Base-by-base conservation (phyloP, 2,797 vertebrate species). In the Oryzias sinensis region DNA sequence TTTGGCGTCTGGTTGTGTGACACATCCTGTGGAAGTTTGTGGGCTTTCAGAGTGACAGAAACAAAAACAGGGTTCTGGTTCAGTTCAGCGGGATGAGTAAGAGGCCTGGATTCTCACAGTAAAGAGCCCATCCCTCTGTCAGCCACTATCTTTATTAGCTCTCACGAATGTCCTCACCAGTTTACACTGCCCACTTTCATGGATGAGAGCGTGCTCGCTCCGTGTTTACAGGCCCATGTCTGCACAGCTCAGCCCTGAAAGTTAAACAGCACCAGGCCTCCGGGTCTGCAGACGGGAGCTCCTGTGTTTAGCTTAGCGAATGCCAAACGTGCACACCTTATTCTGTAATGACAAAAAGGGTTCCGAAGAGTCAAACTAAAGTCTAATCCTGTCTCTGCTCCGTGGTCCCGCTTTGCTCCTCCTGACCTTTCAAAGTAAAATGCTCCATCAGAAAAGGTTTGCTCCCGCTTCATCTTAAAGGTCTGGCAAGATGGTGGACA, bases 141-240 rank as follows among this genome's bases (percentile, higher is more conserved):
- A 85, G 87, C 54, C 55, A 83, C 93, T 94, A 95, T 97, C 95
- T 98, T 96, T 97, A 98, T 95, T 92, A 92, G 92, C 83, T 91
- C 93, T 93, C 88, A 91, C 92, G 93, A 93, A 93, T 77, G 92
- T 91, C 92, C 91, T 84, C 83, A 81, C 88, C 84, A 57, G 91
- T 93, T 94, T 92, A 93, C 87, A 80, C 69, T 81, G 83, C 75
- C 81, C 60, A 83, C 90, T 94, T 94, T 95, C 91, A 94, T 93
- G 90, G 56, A 92, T 74, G 40, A 78, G 87, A 77, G 71, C 80
- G 87, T 27, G 66, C 86, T 86, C 87, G 88, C 89, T 93, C 90
- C 83, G 77, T 93, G 91, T 94, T 95, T 94, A 93, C 72, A 83
- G 74, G 73, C 74, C 58, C 33, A 61, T 76, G 16, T 49, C 42